Conservation (phyloP, 1,140 invertebrate species). For the Drosophila subobscura region DNA sequence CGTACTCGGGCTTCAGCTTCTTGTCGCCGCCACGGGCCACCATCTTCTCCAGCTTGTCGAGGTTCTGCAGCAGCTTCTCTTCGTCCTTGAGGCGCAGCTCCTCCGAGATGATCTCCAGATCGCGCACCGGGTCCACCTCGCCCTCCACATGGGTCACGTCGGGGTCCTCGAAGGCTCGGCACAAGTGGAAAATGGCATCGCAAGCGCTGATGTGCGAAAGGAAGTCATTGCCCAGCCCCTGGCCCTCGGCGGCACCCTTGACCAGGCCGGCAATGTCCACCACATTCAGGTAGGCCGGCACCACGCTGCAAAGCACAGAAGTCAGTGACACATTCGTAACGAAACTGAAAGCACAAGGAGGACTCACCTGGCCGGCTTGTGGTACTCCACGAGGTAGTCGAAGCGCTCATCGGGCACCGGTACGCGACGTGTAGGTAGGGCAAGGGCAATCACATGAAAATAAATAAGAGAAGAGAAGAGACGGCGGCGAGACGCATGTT, state of each 20-base stretch:
- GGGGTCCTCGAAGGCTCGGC: conserved; percentile 98
- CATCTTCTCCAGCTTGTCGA: conserved; percentile 95
- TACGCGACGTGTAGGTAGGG: conserved; percentile 92
- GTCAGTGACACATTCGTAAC: not conserved
- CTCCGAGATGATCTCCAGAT: conserved; percentile 98
- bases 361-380: conserved; percentile 96
- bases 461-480: not conserved
- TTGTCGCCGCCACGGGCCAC: conserved; percentile 97
- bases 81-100: conserved; percentile 97
- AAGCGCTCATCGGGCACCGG: conserved; percentile 98
- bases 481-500: conserved; percentile 43
- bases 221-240: conserved; percentile 99
- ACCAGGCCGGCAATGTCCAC: conserved; percentile 99
- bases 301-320: conserved; percentile 89
- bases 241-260: conserved; percentile 98
- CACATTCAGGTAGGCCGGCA: conserved; percentile 98
- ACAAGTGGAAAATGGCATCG: conserved; percentile 99
- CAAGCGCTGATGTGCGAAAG: conserved; percentile 99
- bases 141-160: conserved; percentile 99
- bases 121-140: conserved; percentile 98
- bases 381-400: conserved; percentile 96
- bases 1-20: conserved; percentile 97
- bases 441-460: conserved; percentile 39
- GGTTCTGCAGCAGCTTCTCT: conserved; percentile 90
- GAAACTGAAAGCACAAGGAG: conserved; percentile 2